These are phyloP conservation scores for Catocala sponsa DNA, from an alignment of 2,888 invertebrate genomes.

Conservation along the genomic window DNA sequence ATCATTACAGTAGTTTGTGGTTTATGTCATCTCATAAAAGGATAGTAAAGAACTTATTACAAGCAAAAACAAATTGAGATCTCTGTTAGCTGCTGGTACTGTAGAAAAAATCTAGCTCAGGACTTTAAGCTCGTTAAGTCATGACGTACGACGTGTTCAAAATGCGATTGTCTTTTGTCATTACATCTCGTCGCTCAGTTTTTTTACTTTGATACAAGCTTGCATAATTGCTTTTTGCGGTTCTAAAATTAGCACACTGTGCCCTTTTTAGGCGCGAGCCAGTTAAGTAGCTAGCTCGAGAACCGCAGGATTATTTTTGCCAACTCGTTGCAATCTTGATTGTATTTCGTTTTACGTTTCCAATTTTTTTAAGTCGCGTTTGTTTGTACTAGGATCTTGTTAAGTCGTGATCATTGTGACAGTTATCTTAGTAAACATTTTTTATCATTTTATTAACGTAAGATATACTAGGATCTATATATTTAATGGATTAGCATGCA, in stretches of 20 bases:
- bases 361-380: conserved; percentile 38
- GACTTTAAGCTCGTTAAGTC: conserved; percentile 33
- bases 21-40: conserved; percentile 12
- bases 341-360: conserved; percentile 41
- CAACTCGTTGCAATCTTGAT: conserved; percentile 48
- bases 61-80: conserved; percentile 6
- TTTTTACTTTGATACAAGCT: conserved; percentile 36
- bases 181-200: conserved; percentile 24
- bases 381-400: conserved; percentile 42
- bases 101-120: conserved; percentile 20
- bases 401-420: conserved; percentile 47
- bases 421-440: conserved; percentile 43
- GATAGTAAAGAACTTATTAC: background rate
- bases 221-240: conserved; percentile 32
- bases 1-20: background rate
- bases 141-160: conserved; percentile 30
- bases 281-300: conserved; percentile 24
- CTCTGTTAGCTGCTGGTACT: conserved; percentile 5
- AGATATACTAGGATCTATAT: conserved; percentile 17
- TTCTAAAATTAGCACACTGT: conserved; percentile 33
- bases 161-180: conserved; percentile 45
- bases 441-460: conserved; percentile 20
- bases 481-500: conserved; percentile 27
- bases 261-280: conserved; percentile 24
- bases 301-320: conserved; percentile 33